A percentile compares a stretch with the other conserved stretches of the same genome.
Evolutionary conservation across 2,797 vertebrate species (phyloP).

Genomic region (Tenualosa ilisha): DNA sequence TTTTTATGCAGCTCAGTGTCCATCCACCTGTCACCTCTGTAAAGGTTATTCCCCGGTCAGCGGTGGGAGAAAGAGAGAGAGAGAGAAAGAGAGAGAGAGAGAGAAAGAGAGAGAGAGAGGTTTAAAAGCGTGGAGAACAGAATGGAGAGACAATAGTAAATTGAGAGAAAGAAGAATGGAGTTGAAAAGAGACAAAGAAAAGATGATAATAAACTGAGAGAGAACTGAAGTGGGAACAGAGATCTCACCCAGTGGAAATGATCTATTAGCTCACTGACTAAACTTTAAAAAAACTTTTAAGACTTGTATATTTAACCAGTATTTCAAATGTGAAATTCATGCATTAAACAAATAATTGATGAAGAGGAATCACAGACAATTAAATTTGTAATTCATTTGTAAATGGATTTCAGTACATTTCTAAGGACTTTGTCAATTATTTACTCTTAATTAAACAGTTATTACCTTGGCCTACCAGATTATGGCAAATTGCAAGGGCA

Average conservation of each 20-base stretch:
- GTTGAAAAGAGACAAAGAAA: background rate
- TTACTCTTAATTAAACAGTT: background rate
- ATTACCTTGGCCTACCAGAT: background rate
- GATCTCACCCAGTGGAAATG: no score
- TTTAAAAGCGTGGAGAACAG: no score
- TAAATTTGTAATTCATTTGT: background rate
- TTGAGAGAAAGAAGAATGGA: background rate
- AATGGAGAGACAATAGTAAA: background rate
- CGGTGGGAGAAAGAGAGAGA: conserved; percentile 34
- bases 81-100: conserved; percentile 19
- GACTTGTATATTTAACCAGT: background rate
- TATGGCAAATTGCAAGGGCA: background rate
- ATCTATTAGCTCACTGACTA: background rate
- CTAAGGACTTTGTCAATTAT: background rate
- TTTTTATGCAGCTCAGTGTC: conserved; percentile 45
- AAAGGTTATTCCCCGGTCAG: conserved; percentile 62
- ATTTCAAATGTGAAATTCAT: no score
- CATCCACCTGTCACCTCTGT: conserved; percentile 56
- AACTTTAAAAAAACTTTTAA: background rate
- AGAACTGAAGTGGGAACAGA: background rate
- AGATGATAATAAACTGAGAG: background rate
- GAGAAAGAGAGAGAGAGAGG: conserved; percentile 19
- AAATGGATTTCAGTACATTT: background rate
- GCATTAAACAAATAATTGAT: background rate
- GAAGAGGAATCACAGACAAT: background rate